Evolutionary conservation across 2,888 invertebrate species (phyloP), one percentile per base, ranked within the genome.

Genomic region (Rosalia funebris): DNA sequence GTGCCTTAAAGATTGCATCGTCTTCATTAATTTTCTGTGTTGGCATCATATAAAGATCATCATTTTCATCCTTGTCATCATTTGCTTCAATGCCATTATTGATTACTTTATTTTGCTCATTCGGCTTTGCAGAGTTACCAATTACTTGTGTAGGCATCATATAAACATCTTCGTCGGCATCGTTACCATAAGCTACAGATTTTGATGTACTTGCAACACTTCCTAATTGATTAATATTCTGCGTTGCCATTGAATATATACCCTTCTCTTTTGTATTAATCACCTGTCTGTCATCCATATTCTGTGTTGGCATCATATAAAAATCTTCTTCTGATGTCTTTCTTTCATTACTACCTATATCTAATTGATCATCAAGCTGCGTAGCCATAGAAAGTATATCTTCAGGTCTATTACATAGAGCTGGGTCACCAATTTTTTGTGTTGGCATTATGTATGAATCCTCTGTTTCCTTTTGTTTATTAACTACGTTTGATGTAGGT

Each of bases 391-490:
- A n/a, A n/a, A n/a, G n/a, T n/a, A n/a, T n/a, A n/a, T n/a, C n/a
- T n/a, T n/a, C n/a, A n/a, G n/a, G n/a, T n/a, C n/a, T n/a, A n/a
- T n/a, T n/a, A n/a, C n/a, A n/a, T n/a, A n/a, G n/a, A n/a, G n/a
- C n/a, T n/a, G n/a, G n/a, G n/a, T 60, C 54, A 46, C 16, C 25
- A 36, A 63, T 39, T 57, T 65, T 62, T 60, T 70, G 70, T 11
- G 68, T 70, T 1, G 70, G 54, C 60, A 60, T 54, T n/a, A 60
- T 37, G 39, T 62, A 69, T 25, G 65, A 42, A 50, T 70, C 65
- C 39, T 65, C 63, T 59, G 50, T 50, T 7, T n/a, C 36, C 1
- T 44, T 17, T 10, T 42, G 50, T 19, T 36, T 9, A 17, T 42
- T 44, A 25, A 5, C 7, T 25, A 3, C 25, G n/a, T n/a, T n/a